Evolutionary conservation across 2,797 vertebrate species (phyloP).

Genomic region (Tinamus major): DNA sequence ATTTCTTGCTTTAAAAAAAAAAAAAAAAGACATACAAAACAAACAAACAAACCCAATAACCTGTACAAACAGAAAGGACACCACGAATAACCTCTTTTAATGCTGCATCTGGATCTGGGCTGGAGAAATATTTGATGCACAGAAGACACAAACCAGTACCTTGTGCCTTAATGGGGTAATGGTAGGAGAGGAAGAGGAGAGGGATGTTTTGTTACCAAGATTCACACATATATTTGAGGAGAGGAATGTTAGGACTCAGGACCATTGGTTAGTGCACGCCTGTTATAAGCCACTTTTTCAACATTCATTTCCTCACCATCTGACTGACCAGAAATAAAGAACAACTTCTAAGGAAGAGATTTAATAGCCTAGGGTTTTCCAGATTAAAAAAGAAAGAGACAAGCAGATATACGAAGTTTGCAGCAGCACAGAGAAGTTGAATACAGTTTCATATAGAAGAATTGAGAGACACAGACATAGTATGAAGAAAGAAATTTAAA

Average conservation of each 20-base stretch:
- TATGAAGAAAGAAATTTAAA: not conserved
- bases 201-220: not conserved
- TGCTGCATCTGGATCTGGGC: accelerated
- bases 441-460: not conserved
- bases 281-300: not conserved
- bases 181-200: not conserved
- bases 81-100: not conserved
- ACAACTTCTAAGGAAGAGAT: not conserved
- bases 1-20: not conserved
- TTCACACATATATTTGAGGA: not conserved
- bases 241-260: not conserved
- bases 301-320: not conserved
- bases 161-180: not conserved
- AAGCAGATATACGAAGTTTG: not conserved
- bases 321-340: not conserved
- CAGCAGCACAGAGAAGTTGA: not conserved
- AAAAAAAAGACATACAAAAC: not conserved
- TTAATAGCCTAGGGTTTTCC: slow-evolving; percentile 10
- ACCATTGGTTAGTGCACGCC: not conserved
- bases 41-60: not conserved
- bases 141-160: not conserved
- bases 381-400: not conserved
- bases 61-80: not conserved
- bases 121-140: accelerated
- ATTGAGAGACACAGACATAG: not conserved